Base-by-base conservation (phyloP, 2,888 invertebrate genomes). In the Gerosis bhagava region DNA sequence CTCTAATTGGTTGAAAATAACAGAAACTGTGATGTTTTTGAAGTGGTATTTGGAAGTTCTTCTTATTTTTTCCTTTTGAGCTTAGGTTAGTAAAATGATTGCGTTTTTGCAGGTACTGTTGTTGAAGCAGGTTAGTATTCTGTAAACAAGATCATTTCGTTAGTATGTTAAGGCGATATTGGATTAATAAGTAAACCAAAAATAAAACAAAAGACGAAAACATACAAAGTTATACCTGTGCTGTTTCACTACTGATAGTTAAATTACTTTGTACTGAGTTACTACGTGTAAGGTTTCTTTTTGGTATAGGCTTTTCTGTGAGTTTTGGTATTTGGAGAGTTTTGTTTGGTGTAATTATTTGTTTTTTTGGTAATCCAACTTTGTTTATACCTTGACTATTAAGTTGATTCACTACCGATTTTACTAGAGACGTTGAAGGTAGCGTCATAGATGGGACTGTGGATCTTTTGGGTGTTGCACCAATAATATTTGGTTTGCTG, bases 21-120 rank as follows among this genome's bases (percentile, higher is more conserved):
- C 92, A 92, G 67, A 92, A 92, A 69, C 92, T 92, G 73, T 92
- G 92, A 62, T 92, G 91, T 69, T 92, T 92, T 70, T 92, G 92
- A 26, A 92, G 68, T 1, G 92, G 92, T 59, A 91, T 91, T 84
- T 92, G 92, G 58, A 92, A 91, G 56, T 91, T 90, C 77, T 92
- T 92, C 81, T 92, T 92, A 62, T 90, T 82, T 60, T 88, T 88
- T 29, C 84, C 83, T 71, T 88, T 88, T 48, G 81, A 71, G 60
- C 74, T 83, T 67, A 83, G 57, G 60, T 87, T 87, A 86, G 91
- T 86, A 68, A 86, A 91, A 83, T 88, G 84, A 59, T 89, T 89
- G 65, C 87, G 81, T 63, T 86, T 89, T 77, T 84, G 92, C 78
- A 76, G 90, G 81, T 82, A 91, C 76, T 82, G 92, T 82, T 82